phyloP scores from a whole-genome alignment of 2,113 vertebrate genomes.

The human region DNA sequence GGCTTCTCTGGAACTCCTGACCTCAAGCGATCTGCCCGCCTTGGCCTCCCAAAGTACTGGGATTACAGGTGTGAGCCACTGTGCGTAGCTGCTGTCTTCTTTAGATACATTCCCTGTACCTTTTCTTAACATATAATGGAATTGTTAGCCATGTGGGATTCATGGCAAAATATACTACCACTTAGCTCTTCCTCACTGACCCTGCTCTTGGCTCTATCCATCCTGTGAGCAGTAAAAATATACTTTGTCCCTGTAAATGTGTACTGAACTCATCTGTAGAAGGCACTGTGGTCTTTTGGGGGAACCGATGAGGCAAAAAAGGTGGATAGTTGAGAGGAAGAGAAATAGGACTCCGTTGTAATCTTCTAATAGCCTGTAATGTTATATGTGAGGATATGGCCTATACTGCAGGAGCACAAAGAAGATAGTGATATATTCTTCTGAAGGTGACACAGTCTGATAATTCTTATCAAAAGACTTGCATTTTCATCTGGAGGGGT shows the following conservation, averaged over 20 bases:
- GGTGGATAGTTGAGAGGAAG: neutral
- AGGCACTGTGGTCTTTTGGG: neutral
- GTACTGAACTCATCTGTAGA: neutral
- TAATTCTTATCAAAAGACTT: neutral
- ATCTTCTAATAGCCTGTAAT: neutral
- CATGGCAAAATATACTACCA: neutral
- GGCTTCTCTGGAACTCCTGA: no score
- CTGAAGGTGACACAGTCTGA: neutral
- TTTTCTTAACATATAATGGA: neutral
- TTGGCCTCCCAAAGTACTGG: no score
- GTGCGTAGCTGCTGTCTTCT: neutral
- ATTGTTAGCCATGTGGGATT: conserved; percentile 36
- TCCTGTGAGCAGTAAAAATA: neutral
- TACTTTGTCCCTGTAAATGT: neutral
- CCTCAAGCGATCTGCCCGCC: no score
- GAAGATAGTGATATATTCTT: neutral
- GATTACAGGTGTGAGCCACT: no score
- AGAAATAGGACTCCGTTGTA: neutral
- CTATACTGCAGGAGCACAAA: neutral
- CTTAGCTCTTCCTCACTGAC: conserved; percentile 55
- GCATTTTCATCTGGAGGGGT: neutral
- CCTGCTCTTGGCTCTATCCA: neutral
- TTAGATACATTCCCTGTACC: neutral
- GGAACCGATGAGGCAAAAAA: neutral
- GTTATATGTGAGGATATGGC: neutral